Evolutionary conservation across 23 tunicate genomes (phyloP).

Genomic region (Halocynthia roretzi): DNA sequence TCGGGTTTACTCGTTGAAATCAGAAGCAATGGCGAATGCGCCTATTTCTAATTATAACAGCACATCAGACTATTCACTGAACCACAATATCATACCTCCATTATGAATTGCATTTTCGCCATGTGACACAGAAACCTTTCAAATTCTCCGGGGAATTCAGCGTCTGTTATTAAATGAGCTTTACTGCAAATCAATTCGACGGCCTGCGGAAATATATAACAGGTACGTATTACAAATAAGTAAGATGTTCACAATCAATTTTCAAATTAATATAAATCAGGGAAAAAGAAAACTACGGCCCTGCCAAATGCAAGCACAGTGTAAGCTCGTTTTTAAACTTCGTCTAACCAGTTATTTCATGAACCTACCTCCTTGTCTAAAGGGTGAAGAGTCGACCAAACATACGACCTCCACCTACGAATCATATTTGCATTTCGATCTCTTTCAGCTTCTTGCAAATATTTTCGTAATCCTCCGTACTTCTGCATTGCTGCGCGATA

Average conservation of each 20-base stretch:
- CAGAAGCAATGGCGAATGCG: too few species aligned
- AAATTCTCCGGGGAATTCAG: slow-evolving; percentile 67
- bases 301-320: too few species aligned
- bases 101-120: slow-evolving; percentile 54
- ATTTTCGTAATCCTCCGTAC: slow-evolving; percentile 27
- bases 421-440: slow-evolving; percentile 62
- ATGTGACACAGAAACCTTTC: slow-evolving; percentile 42
- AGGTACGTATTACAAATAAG: too few species aligned
- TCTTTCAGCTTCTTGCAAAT: slow-evolving; percentile 48
- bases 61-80: too few species aligned
- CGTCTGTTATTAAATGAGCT: slow-evolving; percentile 57
- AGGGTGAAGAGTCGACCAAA: slow-evolving; percentile 41
- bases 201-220: slow-evolving; percentile 26
- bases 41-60: too few species aligned
- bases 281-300: too few species aligned
- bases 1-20: not conserved
- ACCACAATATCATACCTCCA: slow-evolving; percentile 46
- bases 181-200: slow-evolving; percentile 37
- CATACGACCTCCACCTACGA: slow-evolving; percentile 50
- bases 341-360: too few species aligned
- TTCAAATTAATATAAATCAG: too few species aligned
- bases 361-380: slow-evolving; percentile 52
- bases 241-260: too few species aligned
- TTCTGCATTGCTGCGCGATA: slow-evolving; percentile 68
- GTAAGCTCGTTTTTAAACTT: too few species aligned